A percentile compares a stretch with the other conserved stretches of the same genome.
Evolutionary conservation across 2,888 invertebrate genomes (phyloP).

Genomic region (Heteromyza rotundicornis): DNA sequence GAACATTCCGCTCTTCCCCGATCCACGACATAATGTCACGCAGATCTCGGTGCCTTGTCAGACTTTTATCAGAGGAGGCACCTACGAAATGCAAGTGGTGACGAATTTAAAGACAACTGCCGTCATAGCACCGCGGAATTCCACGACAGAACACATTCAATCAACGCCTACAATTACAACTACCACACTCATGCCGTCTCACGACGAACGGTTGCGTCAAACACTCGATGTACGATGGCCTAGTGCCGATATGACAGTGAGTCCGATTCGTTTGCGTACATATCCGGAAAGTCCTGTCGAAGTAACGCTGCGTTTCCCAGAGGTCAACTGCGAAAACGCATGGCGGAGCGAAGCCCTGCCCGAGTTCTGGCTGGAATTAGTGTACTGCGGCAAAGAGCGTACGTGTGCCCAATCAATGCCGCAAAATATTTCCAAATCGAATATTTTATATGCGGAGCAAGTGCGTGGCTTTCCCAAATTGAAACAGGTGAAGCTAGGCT

Average conservation of each 20-base stretch:
- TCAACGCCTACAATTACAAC: constrained; percentile 36
- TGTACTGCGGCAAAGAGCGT: constrained; percentile 80
- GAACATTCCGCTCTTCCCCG: constrained; percentile 57
- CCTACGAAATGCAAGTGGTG: constrained; percentile 58
- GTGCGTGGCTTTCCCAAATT: constrained; percentile 75
- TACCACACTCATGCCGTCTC: constrained; percentile 47
- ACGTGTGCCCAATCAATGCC: constrained; percentile 69
- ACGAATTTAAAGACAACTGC: constrained; percentile 47
- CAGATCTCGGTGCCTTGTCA: constrained; percentile 58
- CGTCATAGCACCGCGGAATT: neutral
- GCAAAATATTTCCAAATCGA: constrained; percentile 64
- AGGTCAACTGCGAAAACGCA: constrained; percentile 69
- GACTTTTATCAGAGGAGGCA: constrained; percentile 55
- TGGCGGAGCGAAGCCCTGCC: constrained; percentile 60
- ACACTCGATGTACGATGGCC: constrained; percentile 85
- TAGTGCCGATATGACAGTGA: constrained; percentile 72
- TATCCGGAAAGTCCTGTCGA: constrained; percentile 79
- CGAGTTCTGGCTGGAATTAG: constrained; percentile 79
- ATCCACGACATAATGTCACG: constrained; percentile 57
- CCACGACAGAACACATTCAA: neutral
- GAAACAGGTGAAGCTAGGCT: constrained; percentile 72
- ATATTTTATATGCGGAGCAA: constrained; percentile 80
- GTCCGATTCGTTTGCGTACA: constrained; percentile 78
- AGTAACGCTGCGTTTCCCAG: constrained; percentile 77
- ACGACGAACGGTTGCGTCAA: constrained; percentile 57